Evolutionary conservation across 1,140 invertebrate species (phyloP).

Genomic region (Drusus annulatus): DNA sequence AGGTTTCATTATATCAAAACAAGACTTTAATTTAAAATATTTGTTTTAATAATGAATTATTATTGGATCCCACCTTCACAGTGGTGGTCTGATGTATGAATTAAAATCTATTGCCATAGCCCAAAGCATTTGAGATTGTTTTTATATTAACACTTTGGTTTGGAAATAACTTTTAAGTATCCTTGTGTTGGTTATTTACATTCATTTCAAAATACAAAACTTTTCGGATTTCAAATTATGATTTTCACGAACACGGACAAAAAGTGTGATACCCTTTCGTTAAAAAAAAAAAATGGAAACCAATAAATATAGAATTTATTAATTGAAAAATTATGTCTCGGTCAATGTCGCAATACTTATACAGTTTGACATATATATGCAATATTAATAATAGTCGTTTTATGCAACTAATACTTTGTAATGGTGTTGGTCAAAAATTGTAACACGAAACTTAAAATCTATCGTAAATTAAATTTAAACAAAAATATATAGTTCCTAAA

Average conservation of each 20-base stretch:
- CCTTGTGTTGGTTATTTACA: constrained; percentile 41
- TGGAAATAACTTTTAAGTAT: constrained; percentile 43
- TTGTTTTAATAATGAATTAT: constrained; percentile 51
- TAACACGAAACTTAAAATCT: neutral
- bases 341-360: constrained; percentile 44
- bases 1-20: constrained; percentile 36
- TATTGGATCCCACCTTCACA: constrained; percentile 30
- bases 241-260: constrained; percentile 55
- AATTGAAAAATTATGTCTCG: constrained; percentile 49
- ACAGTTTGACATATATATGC: neutral
- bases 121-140: constrained; percentile 57
- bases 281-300: constrained; percentile 47
- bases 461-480: constrained; percentile 35
- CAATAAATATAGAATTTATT: constrained; percentile 57
- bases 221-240: constrained; percentile 47
- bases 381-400: constrained; percentile 23
- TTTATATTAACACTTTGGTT: constrained; percentile 55
- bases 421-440: constrained; percentile 32
- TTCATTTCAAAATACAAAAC: constrained; percentile 54
- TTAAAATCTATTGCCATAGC: constrained; percentile 58
- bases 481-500: constrained; percentile 54
- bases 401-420: neutral
- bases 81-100: constrained; percentile 42
- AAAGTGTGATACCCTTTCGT: constrained; percentile 52
- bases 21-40: constrained; percentile 54